These are phyloP conservation scores for Equus quagga DNA, from an alignment of 2,113 vertebrate genomes.

Conservation along the genomic window DNA sequence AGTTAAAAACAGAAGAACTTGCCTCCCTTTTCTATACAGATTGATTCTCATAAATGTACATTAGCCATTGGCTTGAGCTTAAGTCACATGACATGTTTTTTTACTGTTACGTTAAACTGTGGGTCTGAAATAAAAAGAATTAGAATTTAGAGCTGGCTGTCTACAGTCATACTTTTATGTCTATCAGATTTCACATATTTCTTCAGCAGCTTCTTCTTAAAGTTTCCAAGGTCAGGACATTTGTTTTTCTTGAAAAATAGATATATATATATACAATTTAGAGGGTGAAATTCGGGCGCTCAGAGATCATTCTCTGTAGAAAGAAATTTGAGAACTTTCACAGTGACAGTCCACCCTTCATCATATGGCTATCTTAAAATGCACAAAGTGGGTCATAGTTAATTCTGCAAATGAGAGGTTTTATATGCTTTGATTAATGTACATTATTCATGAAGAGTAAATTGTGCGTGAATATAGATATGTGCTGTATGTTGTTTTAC, in stretches of 20 bases:
- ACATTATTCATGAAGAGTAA: neutral
- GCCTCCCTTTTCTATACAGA: conserved; percentile 30
- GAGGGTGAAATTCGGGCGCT: neutral
- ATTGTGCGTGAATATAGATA: neutral
- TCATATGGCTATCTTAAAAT: neutral
- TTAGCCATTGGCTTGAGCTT: conserved; percentile 52
- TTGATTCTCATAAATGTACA: conserved; percentile 42
- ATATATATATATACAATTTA: conserved; percentile 45
- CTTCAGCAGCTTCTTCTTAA: neutral
- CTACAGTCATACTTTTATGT: neutral
- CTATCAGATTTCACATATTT: neutral
- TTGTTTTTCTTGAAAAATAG: neutral
- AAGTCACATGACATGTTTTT: neutral
- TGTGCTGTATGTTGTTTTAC: neutral
- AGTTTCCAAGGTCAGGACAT: neutral
- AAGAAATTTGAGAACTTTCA: neutral
- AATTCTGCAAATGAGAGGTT: neutral
- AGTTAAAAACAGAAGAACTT: conserved; percentile 27
- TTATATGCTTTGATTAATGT: neutral
- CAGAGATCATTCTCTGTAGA: neutral
- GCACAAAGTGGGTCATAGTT: neutral
- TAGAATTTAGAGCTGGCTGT: neutral
- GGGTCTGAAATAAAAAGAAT: conserved; percentile 36
- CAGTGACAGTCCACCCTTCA: neutral
- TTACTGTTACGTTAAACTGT: conserved; percentile 30